phyloP scores from a whole-genome alignment of 1,140 invertebrate genomes.

The Saccostrea echinata region DNA sequence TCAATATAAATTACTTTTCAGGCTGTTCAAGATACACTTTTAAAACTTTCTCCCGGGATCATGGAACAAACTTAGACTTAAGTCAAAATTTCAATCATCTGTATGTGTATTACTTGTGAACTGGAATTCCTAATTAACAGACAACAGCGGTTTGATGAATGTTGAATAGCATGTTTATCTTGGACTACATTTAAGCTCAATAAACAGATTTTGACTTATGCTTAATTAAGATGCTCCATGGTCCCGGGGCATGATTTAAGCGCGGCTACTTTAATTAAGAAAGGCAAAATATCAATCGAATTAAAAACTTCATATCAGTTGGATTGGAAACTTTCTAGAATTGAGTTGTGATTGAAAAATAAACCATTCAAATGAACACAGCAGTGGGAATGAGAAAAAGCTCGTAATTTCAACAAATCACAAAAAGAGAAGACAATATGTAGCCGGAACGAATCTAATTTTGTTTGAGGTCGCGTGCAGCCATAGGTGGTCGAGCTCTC shows the following conservation, averaged over 20 bases:
- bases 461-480: neutral
- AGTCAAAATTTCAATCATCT: too few relatives aligned
- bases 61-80: too few relatives aligned
- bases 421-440: neutral
- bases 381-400: neutral
- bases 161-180: too few relatives aligned
- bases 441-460: neutral
- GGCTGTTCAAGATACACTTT: too few relatives aligned
- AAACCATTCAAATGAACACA: neutral
- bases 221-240: too few relatives aligned
- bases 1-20: too few relatives aligned
- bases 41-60: too few relatives aligned
- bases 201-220: too few relatives aligned
- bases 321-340: neutral
- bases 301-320: neutral
- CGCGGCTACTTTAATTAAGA: neutral
- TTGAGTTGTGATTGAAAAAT: neutral
- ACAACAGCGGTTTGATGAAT: too few relatives aligned
- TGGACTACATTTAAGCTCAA: too few relatives aligned
- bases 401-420: conserved; percentile 5
- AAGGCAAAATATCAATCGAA: neutral
- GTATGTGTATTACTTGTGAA: too few relatives aligned
- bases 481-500: neutral
- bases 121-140: too few relatives aligned
- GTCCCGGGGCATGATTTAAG: neutral